Evolutionary conservation across 1,140 invertebrate species (phyloP), one percentile per base, ranked within the genome.

Genomic region (Procambarus virginalis): DNA sequence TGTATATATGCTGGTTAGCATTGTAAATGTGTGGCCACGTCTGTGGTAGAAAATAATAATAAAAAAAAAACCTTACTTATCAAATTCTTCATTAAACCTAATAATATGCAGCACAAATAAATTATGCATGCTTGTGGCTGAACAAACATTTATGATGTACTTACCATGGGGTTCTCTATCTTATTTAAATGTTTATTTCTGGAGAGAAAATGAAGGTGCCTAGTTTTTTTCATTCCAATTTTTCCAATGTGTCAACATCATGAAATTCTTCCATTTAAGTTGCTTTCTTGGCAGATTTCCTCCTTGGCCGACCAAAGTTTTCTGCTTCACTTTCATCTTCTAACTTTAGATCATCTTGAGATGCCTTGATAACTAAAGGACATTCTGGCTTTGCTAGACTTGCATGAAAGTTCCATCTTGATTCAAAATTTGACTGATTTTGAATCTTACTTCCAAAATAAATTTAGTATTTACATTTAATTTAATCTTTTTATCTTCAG

Each of bases 281-380:
- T 76, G 86, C 86, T 64, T 58, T 81, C 45, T 83, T 89, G 1
- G 86, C 86, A 17, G 86, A 89, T 46, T 82, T 89, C 45, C 86
- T 89, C 34, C 86, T 75, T 2, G 86, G 80, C 51, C 79, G 45
- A 0, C 34, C 70, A 20, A 45, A 20, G 22, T 83, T 68, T 46
- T 49, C 80, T 34, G 48, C 48, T n/a, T 89, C 79, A 83, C 51
- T 64, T 45, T 83, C 86, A 14, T 12, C 70, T 55, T 58, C 34
- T 75, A 76, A 5, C 6, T 1, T 73, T 34, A 73, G 14, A 6
- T 22, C 68, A 22, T 73, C 68, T 73, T 22, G 68, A 34, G n/a
- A 22, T 73, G 68, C n/a, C 8, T 73, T 10, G 10, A 6, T 73
- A 22, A 80, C 48, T 49, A 80, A 55, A 34, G 78, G 49, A 58